phyloP scores from a whole-genome alignment of 2,113 vertebrate species.

The Andinoacara biseriatus region DNA sequence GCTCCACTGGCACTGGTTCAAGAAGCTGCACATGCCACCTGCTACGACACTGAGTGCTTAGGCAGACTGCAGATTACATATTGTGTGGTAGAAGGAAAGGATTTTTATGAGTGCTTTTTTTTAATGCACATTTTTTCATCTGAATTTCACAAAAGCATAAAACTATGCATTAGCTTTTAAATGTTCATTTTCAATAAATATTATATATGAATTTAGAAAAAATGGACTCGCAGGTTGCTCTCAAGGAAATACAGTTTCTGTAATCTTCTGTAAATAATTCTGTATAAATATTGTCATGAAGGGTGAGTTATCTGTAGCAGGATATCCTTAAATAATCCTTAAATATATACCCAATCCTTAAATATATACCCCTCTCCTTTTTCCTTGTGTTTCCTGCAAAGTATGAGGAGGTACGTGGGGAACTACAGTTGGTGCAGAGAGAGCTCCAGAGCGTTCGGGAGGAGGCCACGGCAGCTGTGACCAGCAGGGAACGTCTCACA shows the following conservation, averaged over 20 bases:
- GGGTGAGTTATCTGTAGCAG: not conserved
- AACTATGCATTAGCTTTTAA: not conserved
- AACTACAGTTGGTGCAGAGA: slow-evolving; percentile 71
- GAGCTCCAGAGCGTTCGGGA: slow-evolving; percentile 74
- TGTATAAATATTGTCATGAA: not conserved
- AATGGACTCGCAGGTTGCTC: not conserved
- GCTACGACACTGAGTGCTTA: not conserved
- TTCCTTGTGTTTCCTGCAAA: not conserved
- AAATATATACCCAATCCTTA: not conserved
- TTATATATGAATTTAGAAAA: not conserved
- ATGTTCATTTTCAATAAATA: not conserved
- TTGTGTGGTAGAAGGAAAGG: not conserved
- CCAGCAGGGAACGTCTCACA: slow-evolving; percentile 66
- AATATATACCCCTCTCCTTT: not conserved
- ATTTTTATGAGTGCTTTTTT: not conserved
- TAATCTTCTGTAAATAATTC: not conserved
- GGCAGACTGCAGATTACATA: not conserved
- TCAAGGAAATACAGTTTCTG: not conserved
- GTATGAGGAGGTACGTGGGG: slow-evolving; percentile 77
- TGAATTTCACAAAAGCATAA: not conserved
- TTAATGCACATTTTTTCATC: not conserved
- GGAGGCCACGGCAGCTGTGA: slow-evolving; percentile 55
- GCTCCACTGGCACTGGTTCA: not conserved
- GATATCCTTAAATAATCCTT: not conserved
- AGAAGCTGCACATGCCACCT: not conserved